A percentile compares a stretch with the other conserved stretches of the same genome.
These are phyloP conservation scores for Tetragnatha versicolor DNA, from an alignment of 1,140 invertebrate genomes.

Conservation along the genomic window DNA sequence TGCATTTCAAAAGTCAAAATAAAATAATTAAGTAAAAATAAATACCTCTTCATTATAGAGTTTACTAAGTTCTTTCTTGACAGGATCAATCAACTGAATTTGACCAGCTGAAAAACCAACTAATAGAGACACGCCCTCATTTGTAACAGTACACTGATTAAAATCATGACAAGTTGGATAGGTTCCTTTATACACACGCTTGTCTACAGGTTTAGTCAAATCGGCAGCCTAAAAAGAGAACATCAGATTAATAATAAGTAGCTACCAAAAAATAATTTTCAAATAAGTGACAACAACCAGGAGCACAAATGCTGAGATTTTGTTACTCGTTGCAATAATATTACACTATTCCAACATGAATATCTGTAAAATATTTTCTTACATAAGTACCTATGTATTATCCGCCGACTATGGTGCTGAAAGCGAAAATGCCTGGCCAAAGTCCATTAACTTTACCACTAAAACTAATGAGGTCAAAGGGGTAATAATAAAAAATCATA, in stretches of 20 bases:
- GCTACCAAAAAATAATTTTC: too few species aligned
- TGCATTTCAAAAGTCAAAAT: too few species aligned
- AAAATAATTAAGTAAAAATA: constrained; percentile 1
- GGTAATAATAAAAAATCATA: too few species aligned
- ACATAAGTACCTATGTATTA: too few species aligned
- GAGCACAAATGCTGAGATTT: not conserved
- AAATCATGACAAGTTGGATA: constrained; percentile 99
- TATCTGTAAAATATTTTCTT: too few species aligned
- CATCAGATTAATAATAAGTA: too few species aligned
- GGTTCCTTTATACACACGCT: constrained; percentile 97
- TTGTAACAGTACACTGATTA: constrained; percentile 82
- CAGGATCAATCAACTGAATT: constrained; percentile 96
- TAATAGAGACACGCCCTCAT: constrained; percentile 82
- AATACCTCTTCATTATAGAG: constrained; percentile 97
- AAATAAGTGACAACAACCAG: too few species aligned
- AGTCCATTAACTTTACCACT: too few species aligned
- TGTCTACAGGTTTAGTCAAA: constrained; percentile 94
- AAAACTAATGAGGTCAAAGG: too few species aligned
- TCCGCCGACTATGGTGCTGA: too few species aligned
- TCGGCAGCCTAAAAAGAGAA: constrained; percentile 78
- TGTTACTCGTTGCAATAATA: not conserved
- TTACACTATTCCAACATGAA: too few species aligned
- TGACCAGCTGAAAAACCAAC: constrained; percentile 97
- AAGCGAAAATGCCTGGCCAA: too few species aligned
- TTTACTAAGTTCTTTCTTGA: constrained; percentile 92